Evolutionary conservation across 2,797 vertebrate genomes (phyloP).

Genomic region (Rhinophrynus dorsalis): DNA sequence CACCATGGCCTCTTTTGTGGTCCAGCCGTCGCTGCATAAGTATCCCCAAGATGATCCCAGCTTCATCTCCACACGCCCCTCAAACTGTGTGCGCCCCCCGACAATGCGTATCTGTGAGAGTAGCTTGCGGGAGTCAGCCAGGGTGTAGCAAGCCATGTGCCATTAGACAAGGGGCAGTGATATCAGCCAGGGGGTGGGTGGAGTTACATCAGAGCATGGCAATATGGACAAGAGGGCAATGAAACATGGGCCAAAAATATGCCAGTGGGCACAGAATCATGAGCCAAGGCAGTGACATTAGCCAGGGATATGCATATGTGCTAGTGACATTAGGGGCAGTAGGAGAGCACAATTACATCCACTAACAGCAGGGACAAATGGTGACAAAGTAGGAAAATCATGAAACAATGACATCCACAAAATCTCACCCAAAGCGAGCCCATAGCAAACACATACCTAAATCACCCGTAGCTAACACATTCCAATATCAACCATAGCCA

Average conservation of each 20-base stretch:
- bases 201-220: neutral
- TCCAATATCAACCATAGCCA: neutral
- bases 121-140: slow-evolving; percentile 73
- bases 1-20: slow-evolving; percentile 88
- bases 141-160: slow-evolving; percentile 47
- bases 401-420: no score
- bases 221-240: neutral
- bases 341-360: no score
- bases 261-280: no score
- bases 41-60: slow-evolving; percentile 83
- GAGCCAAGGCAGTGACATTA: neutral
- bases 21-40: slow-evolving; percentile 87
- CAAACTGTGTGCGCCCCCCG: slow-evolving; percentile 77
- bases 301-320: no score
- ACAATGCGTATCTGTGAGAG: slow-evolving; percentile 81
- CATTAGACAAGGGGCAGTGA: neutral
- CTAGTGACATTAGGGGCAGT: no score
- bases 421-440: no score
- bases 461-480: neutral
- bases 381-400: no score
- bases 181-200: neutral
- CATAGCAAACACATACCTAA: no score
- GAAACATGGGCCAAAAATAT: neutral
- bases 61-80: slow-evolving; percentile 88
- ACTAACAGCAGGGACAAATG: no score